These are phyloP conservation scores for Synodontis membranacea DNA, from an alignment of 2,113 vertebrate genomes.

Conservation along the genomic window DNA sequence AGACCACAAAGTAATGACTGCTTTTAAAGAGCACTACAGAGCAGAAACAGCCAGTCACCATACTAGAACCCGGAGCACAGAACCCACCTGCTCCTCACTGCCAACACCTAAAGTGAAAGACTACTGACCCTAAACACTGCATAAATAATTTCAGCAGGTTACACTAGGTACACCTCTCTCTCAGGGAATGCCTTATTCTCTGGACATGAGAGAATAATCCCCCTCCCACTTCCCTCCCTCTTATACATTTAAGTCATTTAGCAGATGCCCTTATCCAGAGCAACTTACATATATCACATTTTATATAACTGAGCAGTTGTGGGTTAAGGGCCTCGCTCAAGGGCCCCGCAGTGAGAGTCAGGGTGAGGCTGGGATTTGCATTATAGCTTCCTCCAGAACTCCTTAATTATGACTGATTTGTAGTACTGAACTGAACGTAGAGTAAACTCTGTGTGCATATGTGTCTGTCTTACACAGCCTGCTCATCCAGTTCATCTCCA, in stretches of 20 bases:
- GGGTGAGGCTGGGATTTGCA: too few relatives aligned
- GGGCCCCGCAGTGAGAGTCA: too few relatives aligned
- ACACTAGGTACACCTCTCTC: too few relatives aligned
- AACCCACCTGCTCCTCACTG: neutral
- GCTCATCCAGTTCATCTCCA: constrained; percentile 81
- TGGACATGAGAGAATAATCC: neutral
- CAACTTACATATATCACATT: too few relatives aligned
- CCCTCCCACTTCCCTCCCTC: neutral
- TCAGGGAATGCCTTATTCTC: neutral
- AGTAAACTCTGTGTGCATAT: neutral
- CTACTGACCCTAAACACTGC: neutral
- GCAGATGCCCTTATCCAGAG: too few relatives aligned
- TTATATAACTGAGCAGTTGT: too few relatives aligned
- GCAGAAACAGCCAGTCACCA: too few relatives aligned
- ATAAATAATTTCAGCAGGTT: neutral
- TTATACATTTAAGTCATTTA: too few relatives aligned
- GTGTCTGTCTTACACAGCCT: constrained; percentile 72
- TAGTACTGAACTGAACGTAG: neutral
- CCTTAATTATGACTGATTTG: neutral
- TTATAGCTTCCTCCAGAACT: neutral
- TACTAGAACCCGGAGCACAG: neutral
- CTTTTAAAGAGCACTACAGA: too few relatives aligned
- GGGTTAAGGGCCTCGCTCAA: too few relatives aligned
- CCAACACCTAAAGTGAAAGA: neutral
- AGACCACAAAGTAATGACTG: too few relatives aligned